Conservation (phyloP, 2,888 invertebrate genomes). For the Apamea sordens region DNA sequence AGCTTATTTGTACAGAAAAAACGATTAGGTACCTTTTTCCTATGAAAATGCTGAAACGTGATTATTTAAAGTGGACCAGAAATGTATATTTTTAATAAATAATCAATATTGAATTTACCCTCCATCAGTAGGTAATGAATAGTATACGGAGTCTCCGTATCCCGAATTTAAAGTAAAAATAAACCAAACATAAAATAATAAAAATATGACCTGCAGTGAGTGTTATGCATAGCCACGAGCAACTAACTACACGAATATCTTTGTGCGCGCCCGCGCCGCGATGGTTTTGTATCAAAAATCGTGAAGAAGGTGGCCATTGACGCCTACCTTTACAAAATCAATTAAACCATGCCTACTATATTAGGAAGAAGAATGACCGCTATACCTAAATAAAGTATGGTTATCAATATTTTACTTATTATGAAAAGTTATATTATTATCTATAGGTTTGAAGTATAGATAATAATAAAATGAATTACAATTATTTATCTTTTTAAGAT, state of each 20-base stretch:
- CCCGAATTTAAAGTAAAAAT: background rate
- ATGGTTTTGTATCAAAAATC: constrained; percentile 59
- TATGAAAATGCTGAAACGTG: too few species aligned
- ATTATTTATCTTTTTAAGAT: background rate
- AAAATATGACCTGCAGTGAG: constrained; percentile 15
- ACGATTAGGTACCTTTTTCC: too few species aligned
- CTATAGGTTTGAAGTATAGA: background rate
- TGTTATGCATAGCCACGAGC: constrained; percentile 19
- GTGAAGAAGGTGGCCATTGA: constrained; percentile 42
- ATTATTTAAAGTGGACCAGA: background rate
- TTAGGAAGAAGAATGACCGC: background rate
- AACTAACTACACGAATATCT: constrained; percentile 11
- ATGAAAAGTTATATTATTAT: background rate
- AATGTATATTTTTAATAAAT: background rate
- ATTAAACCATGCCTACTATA: too few species aligned
- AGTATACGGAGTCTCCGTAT: too few species aligned
- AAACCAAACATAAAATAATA: constrained; percentile 4
- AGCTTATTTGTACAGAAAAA: background rate
- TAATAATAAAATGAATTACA: background rate
- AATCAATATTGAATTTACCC: background rate
- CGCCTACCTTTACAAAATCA: too few species aligned
- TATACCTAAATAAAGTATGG: background rate
- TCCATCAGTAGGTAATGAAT: background rate
- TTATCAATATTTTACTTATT: background rate
- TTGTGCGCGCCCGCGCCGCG: constrained; percentile 18